Conservation (phyloP, 30 jellyfish, hydroid and myxozoan species). For the Clytia hemisphaerica region DNA sequence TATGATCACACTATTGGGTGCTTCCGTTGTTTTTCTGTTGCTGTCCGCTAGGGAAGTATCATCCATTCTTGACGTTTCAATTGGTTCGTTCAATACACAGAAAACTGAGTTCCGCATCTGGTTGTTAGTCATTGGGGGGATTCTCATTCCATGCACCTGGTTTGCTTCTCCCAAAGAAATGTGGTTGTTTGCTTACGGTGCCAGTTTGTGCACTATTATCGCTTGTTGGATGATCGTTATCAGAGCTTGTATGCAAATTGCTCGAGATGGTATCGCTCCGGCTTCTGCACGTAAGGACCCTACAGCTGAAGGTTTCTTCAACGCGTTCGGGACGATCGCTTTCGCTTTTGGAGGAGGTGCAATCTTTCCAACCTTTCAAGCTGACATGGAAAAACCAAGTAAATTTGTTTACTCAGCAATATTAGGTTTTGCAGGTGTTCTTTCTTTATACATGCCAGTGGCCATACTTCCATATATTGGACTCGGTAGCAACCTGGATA, state of each 20-base stretch:
- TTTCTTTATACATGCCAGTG: conserved; percentile 74
- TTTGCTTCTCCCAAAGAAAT: conserved; percentile 43
- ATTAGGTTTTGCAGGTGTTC: conserved; percentile 58
- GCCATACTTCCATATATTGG: conserved; percentile 66
- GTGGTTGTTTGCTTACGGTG: conserved; percentile 39
- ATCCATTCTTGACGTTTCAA: conserved; percentile 40
- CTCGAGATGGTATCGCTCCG: conserved; percentile 10
- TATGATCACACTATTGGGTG: conserved; percentile 68
- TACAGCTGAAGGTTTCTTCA: conserved; percentile 58
- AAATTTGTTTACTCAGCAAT: conserved; percentile 66
- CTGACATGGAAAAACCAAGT: conserved; percentile 82
- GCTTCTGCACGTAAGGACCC: conserved; percentile 1
- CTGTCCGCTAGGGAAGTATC: conserved; percentile 67
- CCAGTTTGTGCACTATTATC: conserved; percentile 24
- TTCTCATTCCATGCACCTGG: conserved; percentile 34
- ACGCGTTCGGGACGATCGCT: conserved; percentile 83
- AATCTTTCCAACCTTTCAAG: conserved; percentile 80
- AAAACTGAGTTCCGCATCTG: conserved; percentile 40
- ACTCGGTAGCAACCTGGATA: conserved; percentile 45
- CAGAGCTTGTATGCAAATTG: conserved; percentile 9
- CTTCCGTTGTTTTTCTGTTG: conserved; percentile 65
- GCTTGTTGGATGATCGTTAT: conserved; percentile 32
- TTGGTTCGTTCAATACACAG: conserved; percentile 45
- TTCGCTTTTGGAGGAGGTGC: conserved; percentile 93
- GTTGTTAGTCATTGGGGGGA: conserved; percentile 27